phyloP scores from a whole-genome alignment of 2,113 vertebrate species.

The Desmodus rotundus region DNA sequence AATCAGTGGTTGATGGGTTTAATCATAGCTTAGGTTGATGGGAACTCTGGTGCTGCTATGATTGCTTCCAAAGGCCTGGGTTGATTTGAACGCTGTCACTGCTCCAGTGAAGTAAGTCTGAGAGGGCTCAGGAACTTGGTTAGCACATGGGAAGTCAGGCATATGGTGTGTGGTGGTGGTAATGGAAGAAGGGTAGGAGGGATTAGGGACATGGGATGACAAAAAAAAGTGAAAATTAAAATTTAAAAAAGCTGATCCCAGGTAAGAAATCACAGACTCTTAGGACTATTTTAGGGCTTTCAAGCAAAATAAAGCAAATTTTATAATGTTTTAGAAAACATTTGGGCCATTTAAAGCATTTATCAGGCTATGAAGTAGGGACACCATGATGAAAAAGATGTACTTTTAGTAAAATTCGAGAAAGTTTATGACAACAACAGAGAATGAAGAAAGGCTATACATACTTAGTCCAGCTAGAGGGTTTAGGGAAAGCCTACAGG shows the following conservation, averaged over 20 bases:
- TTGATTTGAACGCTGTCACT: constrained; percentile 49
- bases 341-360: not conserved
- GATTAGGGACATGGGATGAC: not conserved
- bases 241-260: not conserved
- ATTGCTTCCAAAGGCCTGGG: constrained; percentile 43
- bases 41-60: constrained; percentile 68
- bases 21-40: too few relatives aligned
- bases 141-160: not conserved
- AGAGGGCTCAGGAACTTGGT: not conserved
- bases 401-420: not conserved
- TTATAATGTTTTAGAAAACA: not conserved
- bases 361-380: not conserved
- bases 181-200: not conserved
- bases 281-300: not conserved
- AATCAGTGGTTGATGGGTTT: constrained; percentile 63
- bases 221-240: too few relatives aligned
- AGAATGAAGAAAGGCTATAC: not conserved
- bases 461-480: not conserved
- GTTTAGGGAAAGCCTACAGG: not conserved
- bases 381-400: not conserved
- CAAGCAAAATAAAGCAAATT: not conserved
- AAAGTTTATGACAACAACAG: not conserved
- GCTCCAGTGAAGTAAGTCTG: constrained; percentile 62
- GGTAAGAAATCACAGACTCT: not conserved
- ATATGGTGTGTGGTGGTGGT: not conserved